phyloP scores from a whole-genome alignment of 2,797 vertebrate genomes.

The Myoxocephalus aenaeus region DNA sequence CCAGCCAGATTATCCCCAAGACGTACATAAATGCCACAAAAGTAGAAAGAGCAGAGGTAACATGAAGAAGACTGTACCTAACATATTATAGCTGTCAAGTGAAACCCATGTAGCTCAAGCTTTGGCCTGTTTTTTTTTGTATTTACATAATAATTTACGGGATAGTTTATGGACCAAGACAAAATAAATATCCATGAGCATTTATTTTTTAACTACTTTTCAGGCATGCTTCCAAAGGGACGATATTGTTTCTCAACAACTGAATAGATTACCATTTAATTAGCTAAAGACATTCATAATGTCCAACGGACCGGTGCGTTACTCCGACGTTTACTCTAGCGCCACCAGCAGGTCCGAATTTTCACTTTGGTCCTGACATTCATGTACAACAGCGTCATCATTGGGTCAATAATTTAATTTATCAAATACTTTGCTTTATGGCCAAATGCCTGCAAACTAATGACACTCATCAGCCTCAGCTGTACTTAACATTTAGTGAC shows the following conservation, averaged over 20 bases:
- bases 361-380: background rate
- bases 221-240: background rate
- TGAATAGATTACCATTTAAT: background rate
- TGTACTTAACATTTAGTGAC: background rate
- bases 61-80: slow-evolving; percentile 1
- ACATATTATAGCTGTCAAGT: slow-evolving; percentile 30
- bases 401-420: background rate
- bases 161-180: background rate
- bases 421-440: background rate
- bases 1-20: slow-evolving; percentile 58
- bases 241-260: background rate
- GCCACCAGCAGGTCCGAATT: too few relatives aligned
- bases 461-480: background rate
- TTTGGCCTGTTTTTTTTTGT: slow-evolving; percentile 3
- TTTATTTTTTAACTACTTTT: background rate
- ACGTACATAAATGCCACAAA: slow-evolving; percentile 63
- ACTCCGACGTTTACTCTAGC: background rate
- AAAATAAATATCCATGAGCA: background rate
- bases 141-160: background rate
- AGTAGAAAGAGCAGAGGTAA: slow-evolving; percentile 34
- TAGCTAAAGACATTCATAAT: background rate
- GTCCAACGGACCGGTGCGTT: background rate
- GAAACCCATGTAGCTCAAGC: slow-evolving; percentile 10
- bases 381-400: background rate
- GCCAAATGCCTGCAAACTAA: background rate